These are phyloP conservation scores for Vollenhovia emeryi DNA, from an alignment of 1,140 invertebrate genomes.

Conservation along the genomic window DNA sequence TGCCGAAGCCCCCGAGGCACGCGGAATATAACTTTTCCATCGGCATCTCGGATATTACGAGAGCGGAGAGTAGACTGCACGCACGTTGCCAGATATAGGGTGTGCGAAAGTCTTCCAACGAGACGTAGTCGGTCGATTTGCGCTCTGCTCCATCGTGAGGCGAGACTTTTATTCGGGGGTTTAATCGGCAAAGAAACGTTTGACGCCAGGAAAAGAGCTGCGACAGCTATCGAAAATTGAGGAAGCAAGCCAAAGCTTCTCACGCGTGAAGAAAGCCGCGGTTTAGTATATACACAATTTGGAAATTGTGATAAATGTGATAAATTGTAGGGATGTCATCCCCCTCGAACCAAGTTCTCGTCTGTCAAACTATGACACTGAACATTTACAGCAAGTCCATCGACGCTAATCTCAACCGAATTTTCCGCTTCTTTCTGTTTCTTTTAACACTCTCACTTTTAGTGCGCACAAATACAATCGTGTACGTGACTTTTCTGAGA, in stretches of 20 bases:
- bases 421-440: too few species aligned
- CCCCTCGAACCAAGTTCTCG: too few species aligned
- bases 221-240: background rate
- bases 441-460: too few species aligned
- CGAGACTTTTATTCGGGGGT: background rate
- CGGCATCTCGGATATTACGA: slow-evolving; percentile 44
- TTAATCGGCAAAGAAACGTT: background rate
- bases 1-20: background rate
- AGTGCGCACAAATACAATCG: too few species aligned
- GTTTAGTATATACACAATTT: background rate
- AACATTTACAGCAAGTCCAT: too few species aligned
- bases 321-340: too few species aligned
- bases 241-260: background rate
- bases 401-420: too few species aligned
- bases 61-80: slow-evolving; percentile 24
- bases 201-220: background rate
- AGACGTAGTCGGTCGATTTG: background rate
- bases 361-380: too few species aligned
- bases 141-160: background rate
- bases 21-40: slow-evolving; percentile 59
- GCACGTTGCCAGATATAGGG: background rate
- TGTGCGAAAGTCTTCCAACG: background rate
- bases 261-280: background rate
- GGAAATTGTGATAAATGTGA: background rate
- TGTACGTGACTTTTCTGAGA: too few species aligned